phyloP scores from a whole-genome alignment of 2,113 vertebrate genomes.

The Delphinus delphis region DNA sequence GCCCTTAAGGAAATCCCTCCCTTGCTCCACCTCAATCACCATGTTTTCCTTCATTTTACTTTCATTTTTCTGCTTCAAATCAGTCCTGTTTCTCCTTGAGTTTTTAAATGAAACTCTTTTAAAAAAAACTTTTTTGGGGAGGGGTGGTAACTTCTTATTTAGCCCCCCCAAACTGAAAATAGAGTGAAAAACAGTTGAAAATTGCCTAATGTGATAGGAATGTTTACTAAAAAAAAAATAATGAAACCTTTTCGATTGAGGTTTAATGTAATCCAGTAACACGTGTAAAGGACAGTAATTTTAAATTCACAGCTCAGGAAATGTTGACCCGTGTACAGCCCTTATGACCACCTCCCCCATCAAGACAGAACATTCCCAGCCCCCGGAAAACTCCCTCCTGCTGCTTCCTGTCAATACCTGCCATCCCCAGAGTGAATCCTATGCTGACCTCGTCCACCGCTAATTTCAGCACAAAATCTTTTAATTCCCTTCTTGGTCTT shows the following conservation, averaged over 20 bases:
- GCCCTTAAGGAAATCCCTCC: not conserved
- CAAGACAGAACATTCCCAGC: too few species aligned
- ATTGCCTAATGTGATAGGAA: not conserved
- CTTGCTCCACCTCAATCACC: not conserved
- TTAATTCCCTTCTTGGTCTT: not conserved
- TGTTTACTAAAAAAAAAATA: not conserved
- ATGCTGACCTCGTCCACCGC: too few species aligned
- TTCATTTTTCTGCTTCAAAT: not conserved
- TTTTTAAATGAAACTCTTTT: not conserved
- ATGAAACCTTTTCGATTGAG: not conserved
- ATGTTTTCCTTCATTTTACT: not conserved
- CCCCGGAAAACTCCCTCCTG: not conserved
- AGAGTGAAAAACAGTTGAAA: not conserved
- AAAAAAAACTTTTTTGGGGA: not conserved
- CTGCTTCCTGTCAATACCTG: not conserved
- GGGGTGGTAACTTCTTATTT: not conserved
- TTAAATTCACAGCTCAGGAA: not conserved
- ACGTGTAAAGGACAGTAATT: not conserved
- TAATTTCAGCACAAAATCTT: not conserved
- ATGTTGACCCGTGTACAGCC: not conserved
- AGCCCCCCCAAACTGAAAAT: not conserved
- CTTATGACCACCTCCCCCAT: not conserved
- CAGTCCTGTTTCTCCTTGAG: not conserved
- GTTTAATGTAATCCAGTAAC: not conserved
- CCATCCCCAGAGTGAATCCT: not conserved